Evolutionary conservation across 2,797 vertebrate genomes (phyloP).

Genomic region (Ibycter americanus): DNA sequence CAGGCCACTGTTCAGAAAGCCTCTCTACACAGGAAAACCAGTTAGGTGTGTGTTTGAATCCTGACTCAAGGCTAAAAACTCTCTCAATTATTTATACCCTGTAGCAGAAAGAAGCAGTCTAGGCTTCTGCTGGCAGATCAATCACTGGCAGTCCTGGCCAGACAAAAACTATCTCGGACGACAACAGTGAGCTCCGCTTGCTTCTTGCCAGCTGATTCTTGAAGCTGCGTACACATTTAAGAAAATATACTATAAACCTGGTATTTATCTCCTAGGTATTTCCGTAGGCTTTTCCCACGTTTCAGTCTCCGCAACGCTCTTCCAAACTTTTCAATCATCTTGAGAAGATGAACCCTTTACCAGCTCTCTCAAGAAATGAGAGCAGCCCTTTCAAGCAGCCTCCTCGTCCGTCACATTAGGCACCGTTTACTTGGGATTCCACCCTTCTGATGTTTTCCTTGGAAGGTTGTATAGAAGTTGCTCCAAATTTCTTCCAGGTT

Average conservation of each 20-base stretch:
- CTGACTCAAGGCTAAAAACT: not conserved
- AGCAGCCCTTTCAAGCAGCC: not conserved
- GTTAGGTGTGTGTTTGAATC: not conserved
- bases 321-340: not conserved
- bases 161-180: not conserved
- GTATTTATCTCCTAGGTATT: not conserved
- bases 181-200: not conserved
- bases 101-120: not conserved
- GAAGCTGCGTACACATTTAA: not conserved
- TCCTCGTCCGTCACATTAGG: not conserved
- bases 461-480: not conserved
- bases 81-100: not conserved
- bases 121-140: not conserved
- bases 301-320: not conserved
- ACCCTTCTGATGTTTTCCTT: not conserved
- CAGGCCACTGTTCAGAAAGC: not conserved
- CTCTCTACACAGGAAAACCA: not conserved
- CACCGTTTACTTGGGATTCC: not conserved
- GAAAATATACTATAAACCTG: not conserved
- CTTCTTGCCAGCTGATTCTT: not conserved
- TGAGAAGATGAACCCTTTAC: not conserved
- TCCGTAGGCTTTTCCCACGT: not conserved
- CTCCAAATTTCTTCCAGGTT: not conserved
- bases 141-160: not conserved
- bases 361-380: not conserved